Evolutionary conservation across 2,888 invertebrate genomes (phyloP), one percentile per base, ranked within the genome.

Genomic region (Mesorhabditis sp.): DNA sequence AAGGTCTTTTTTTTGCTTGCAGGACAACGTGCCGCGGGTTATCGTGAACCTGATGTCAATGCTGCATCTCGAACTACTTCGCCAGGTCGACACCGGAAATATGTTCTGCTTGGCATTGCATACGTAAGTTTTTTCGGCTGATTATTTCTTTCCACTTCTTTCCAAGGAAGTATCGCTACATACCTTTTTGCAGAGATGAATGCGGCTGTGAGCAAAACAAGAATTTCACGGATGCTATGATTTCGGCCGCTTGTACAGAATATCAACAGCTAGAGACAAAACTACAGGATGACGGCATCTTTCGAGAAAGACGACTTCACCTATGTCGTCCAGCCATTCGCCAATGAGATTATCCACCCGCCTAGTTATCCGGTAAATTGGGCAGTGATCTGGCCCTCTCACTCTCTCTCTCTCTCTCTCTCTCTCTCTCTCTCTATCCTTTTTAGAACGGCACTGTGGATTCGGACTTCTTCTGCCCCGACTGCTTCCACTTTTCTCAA

Each of bases 401-500:
- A n/a, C 15, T 43, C 7, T 41, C 62, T 41, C 5, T 28, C 10
- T 13, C n/a, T n/a, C n/a, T n/a, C n/a, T n/a, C n/a, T n/a, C n/a
- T n/a, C n/a, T n/a, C n/a, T 65, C n/a, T n/a, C n/a, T n/a, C n/a
- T n/a, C n/a, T n/a, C n/a, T n/a, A n/a, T n/a, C n/a, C n/a, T n/a
- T n/a, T 69, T 43, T 61, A 70, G 74, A 66, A 72, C 58, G 74
- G 73, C 0, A 74, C 73, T n/a, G 73, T 71, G 7, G 68, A 71
- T 43, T 72, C 74, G 66, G 71, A 65, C 4, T 80, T 78, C 71
- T 80, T 79, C 64, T 76, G 78, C 4, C 79, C 81, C 4, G 82
- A 82, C 71, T 82, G 82, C 67, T 82, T 81, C 79, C 82, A 82
- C 70, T 82, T 82, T 64, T 76, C 80, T 2, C 78, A 77, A 70